Evolutionary conservation across 2,113 vertebrate genomes (phyloP), one percentile per base, ranked within the genome.

Genomic region (Callipepla californica): DNA sequence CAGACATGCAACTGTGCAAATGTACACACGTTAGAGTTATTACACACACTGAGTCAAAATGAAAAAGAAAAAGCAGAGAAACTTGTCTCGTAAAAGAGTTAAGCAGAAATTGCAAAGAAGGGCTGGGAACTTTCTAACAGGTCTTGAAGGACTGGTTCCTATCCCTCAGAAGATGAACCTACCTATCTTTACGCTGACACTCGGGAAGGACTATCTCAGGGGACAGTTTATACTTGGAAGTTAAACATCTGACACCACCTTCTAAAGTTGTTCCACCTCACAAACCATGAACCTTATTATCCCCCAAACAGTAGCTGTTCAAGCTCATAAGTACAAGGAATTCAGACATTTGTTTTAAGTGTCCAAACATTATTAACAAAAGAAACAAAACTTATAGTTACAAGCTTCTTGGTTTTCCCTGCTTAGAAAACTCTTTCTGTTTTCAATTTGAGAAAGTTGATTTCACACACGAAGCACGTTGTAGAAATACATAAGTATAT

Each of bases 1-100:
- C 80, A 78, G 44, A 93, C 95, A 95, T 94, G 93, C 92, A 92
- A 65, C 30, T 93, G 85, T 84, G 88, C 34, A 80, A 75, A 85
- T 9, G 5, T 23, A 68, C 28, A n/a, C 0, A n/a, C 0, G 4
- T 63, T 73, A 84, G 55, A 77, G 12, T 17, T 47, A 85, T 65
- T 50, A 59, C 13, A 81, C 7, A 77, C 18, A 91, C 21, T 25
- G 36, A 94, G 57, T 80, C 85, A 86, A 90, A 90, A 73, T 42
- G 62, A 50, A n/a, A 74, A 47, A 74, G 45, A 77, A 16, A 38
- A 80, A 90, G 69, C 4, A 3, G 17, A 84, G 21, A 84, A 86
- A 86, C 21, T 53, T 61, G 4, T 81, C 57, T 45, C 55, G 77
- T 1, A 42, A 76, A 77, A 74, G 66, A 62, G n/a, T 1, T 38